These are phyloP conservation scores for Lepidotrigona ventralis DNA, from an alignment of 1,140 invertebrate species.

Conservation along the genomic window DNA sequence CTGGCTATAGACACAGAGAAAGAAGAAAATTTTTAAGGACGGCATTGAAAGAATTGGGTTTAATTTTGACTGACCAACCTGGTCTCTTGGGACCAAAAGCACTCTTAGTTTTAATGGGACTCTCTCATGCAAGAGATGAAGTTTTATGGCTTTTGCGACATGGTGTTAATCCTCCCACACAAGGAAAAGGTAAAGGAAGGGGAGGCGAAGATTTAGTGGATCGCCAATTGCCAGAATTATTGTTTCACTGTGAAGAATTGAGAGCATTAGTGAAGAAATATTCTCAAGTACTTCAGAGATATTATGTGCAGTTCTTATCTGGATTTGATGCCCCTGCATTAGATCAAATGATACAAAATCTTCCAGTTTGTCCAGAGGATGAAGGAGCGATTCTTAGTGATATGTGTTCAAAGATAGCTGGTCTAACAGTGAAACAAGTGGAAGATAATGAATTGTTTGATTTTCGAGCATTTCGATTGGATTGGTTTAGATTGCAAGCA, in stretches of 20 bases:
- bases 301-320: conserved; percentile 98
- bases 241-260: conserved; percentile 99
- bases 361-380: conserved; percentile 94
- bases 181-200: conserved; percentile 91
- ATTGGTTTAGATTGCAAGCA: conserved; percentile 98
- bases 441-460: conserved; percentile 98
- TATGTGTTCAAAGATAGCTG: conserved; percentile 93
- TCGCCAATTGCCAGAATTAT: conserved; percentile 96
- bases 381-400: conserved; percentile 97
- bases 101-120: conserved; percentile 97
- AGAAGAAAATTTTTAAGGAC: conserved; percentile 97
- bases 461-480: conserved; percentile 95
- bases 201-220: conserved; percentile 94
- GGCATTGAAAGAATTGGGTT: conserved; percentile 95
- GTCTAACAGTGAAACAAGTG: conserved; percentile 95
- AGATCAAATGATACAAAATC: conserved; percentile 94
- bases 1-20: conserved; percentile 95
- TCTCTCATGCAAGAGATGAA: conserved; percentile 97
- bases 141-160: conserved; percentile 98
- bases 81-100: conserved; percentile 98
- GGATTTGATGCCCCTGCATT: conserved; percentile 97
- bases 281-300: conserved; percentile 97
- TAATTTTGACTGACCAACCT: conserved; percentile 98
- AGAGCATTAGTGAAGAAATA: conserved; percentile 96
- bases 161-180: conserved; percentile 95